Conservation (phyloP, 30 jellyfish, hydroid and myxozoan species). For the Nemopilema nomurai region DNA sequence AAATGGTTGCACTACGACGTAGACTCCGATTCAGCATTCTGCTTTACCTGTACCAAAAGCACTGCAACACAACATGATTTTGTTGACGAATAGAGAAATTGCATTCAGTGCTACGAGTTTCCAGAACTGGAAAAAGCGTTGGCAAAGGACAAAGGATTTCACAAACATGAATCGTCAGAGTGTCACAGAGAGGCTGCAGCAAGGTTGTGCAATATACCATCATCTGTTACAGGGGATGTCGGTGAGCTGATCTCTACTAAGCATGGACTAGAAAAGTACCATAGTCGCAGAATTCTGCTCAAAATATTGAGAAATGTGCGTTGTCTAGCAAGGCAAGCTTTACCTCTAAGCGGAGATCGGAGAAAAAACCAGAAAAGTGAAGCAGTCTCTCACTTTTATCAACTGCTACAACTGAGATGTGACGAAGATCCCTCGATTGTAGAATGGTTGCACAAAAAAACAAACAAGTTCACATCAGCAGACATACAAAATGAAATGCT, state of each 20-base stretch:
- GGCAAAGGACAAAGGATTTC: slow-evolving; percentile 59
- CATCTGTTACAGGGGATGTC: too few species aligned
- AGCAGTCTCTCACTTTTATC: slow-evolving; percentile 66
- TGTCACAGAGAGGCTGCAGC: slow-evolving; percentile 67
- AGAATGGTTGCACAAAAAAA: slow-evolving; percentile 72
- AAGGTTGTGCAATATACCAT: too few species aligned
- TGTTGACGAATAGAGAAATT: slow-evolving; percentile 40
- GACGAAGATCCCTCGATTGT: slow-evolving; percentile 70
- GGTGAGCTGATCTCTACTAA: too few species aligned
- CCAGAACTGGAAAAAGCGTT: slow-evolving; percentile 72
- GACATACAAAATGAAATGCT: slow-evolving; percentile 10
- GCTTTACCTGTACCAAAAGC: slow-evolving; percentile 73
- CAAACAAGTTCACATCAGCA: slow-evolving; percentile 20
- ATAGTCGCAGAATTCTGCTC: too few species aligned
- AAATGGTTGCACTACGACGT: slow-evolving; percentile 52
- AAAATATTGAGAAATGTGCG: too few species aligned
- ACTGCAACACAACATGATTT: slow-evolving; percentile 67
- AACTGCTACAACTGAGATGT: slow-evolving; percentile 59
- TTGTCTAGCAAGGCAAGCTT: slow-evolving; percentile 10
- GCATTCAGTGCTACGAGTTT: slow-evolving; percentile 65
- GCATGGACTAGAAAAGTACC: too few species aligned
- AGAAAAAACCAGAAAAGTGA: slow-evolving; percentile 42
- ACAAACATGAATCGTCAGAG: slow-evolving; percentile 62
- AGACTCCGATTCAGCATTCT: slow-evolving; percentile 52
- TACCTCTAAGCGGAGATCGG: slow-evolving; percentile 50